Base-by-base conservation (phyloP, 2,888 invertebrate genomes). In the Ctena decussata region DNA sequence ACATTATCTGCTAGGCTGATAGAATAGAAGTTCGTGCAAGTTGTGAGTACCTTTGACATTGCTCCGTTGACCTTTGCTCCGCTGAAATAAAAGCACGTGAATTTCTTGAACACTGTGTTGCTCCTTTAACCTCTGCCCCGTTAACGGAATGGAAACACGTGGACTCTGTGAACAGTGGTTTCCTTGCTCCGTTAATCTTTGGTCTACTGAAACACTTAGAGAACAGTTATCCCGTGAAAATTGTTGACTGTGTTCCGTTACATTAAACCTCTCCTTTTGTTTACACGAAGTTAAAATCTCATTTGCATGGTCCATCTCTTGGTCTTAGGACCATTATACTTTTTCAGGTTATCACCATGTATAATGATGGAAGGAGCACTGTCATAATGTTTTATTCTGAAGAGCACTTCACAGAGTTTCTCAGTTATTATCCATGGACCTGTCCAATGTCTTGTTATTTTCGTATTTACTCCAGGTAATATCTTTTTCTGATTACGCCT, bases 381-480 rank as follows among this genome's bases (percentile, higher is more conserved):
- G 3, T 76, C 60, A 18, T 79, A 75, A 71, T 79, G 75, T 71
- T 41, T 73, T 15, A 83, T 83, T 73, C 69, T 77, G 46, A 73
- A 83, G 5, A 74, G 37, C 30, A 72, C 53, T 24, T 72, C 77
- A 69, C 74, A 49, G 15, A 78, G 72, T 37, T 60, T 46, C 44
- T 75, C 65, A 6, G 49, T 46, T n/a, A 83, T 70, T 46, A 73
- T 53, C 75, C 83, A 83, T 6, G 79, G 83, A 2, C 83, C 83
- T 35, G 79, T 79, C 79, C 83, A 83, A 37, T 83, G 49, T 41
- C 78, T 41, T n/a, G 44, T 39, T 12, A 83, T 32, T 44, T 83
- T 79, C 32, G 60, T 18, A 46, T 83, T 83, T 5, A 70, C 30
- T 60, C 74, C 77, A 39, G 30, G 69, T 27, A 53, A 24, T 24